Evolutionary conservation across 1,140 invertebrate species (phyloP).

Genomic region (Pseudobourletiella spinata): DNA sequence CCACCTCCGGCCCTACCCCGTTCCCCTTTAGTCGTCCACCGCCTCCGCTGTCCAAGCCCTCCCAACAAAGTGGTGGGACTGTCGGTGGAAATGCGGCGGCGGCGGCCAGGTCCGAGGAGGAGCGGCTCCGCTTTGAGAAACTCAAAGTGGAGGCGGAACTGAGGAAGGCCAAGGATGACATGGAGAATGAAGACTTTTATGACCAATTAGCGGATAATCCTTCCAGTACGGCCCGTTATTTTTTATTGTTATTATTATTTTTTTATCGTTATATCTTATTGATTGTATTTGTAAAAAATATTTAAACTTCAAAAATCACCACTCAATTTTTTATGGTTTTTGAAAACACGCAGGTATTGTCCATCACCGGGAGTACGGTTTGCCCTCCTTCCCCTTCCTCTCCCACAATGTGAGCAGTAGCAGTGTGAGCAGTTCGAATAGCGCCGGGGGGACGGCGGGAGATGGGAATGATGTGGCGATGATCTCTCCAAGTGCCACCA

Average conservation of each 20-base stretch:
- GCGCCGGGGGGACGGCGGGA: conserved; percentile 2
- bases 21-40: no score
- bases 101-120: no score
- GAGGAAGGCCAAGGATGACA: conserved; percentile 52
- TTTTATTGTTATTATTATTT: background rate
- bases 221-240: conserved; percentile 35
- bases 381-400: conserved; percentile 4
- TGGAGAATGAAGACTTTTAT: conserved; percentile 54
- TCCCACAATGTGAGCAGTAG: conserved; percentile 26
- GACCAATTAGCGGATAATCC: conserved; percentile 49
- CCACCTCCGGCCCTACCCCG: background rate
- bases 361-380: conserved; percentile 22
- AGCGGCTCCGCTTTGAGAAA: conserved; percentile 43
- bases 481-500: conserved; percentile 9
- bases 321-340: background rate
- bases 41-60: background rate
- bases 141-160: conserved; percentile 52
- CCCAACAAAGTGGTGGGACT: background rate
- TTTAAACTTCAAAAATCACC: background rate
- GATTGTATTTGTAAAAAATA: no score
- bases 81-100: background rate
- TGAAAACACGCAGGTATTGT: conserved; percentile 27
- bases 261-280: background rate
- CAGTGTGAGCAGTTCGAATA: conserved; percentile 31
- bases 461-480: conserved; percentile 1